Percentiles rank a stretch among this genome's conserved stretches.
Conservation (phyloP, 2,797 vertebrate species). For the Percopsis omiscomaycus region DNA sequence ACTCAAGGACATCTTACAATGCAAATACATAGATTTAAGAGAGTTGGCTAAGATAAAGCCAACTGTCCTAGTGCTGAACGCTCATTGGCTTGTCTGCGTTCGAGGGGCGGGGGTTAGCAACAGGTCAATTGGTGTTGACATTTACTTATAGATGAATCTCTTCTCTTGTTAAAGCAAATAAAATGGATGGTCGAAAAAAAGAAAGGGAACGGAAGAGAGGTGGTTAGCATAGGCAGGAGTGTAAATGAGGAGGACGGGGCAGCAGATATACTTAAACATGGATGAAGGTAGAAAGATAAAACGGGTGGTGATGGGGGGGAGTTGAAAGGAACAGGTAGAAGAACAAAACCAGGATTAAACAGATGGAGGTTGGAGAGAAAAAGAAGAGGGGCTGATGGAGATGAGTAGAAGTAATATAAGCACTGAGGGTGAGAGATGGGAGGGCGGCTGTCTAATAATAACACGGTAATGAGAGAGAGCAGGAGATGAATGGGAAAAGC, state of each 20-base stretch:
- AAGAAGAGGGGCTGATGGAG: slow-evolving; percentile 18
- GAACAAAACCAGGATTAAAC: slow-evolving; percentile 10
- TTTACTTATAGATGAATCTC: too few relatives aligned
- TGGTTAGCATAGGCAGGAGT: background rate
- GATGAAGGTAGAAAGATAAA: slow-evolving; percentile 21
- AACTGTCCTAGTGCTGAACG: too few relatives aligned
- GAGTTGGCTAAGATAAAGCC: too few relatives aligned
- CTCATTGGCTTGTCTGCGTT: too few relatives aligned
- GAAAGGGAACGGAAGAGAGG: slow-evolving; percentile 14
- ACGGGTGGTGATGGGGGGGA: slow-evolving; percentile 10
- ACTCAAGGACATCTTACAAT: too few relatives aligned
- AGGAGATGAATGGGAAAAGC: background rate
- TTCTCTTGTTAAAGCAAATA: too few relatives aligned
- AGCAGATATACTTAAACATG: background rate
- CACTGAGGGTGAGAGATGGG: slow-evolving; percentile 36
- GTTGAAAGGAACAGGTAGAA: slow-evolving; percentile 12
- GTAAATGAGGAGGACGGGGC: background rate
- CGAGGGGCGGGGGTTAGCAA: too few relatives aligned
- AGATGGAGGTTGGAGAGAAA: slow-evolving; percentile 21
- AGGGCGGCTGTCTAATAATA: slow-evolving; percentile 46
- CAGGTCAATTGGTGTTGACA: too few relatives aligned
- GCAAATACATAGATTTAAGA: too few relatives aligned
- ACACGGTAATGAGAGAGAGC: slow-evolving; percentile 1
- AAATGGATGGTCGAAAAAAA: background rate
- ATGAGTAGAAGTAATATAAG: slow-evolving; percentile 25